These are phyloP conservation scores for Oryzias sinensis DNA, from an alignment of 2,797 vertebrate genomes.

Conservation along the genomic window DNA sequence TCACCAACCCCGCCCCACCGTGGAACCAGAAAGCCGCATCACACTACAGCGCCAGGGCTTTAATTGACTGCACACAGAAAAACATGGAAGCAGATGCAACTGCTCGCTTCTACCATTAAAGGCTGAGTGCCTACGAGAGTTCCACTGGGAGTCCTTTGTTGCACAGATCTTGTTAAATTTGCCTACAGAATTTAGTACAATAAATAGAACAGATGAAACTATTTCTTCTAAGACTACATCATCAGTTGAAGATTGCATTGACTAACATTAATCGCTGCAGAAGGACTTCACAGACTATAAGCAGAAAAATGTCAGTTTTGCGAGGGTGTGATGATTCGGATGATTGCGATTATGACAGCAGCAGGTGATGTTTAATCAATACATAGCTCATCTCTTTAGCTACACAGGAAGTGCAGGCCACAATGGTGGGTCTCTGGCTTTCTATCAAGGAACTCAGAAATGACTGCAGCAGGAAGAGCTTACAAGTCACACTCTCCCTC, in stretches of 20 bases:
- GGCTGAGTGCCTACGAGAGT: slow-evolving; percentile 45
- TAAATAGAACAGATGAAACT: background rate
- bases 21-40: slow-evolving; percentile 54
- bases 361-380: slow-evolving; percentile 4
- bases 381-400: slow-evolving; percentile 17
- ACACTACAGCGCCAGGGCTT: slow-evolving; percentile 57
- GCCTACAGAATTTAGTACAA: slow-evolving; percentile 2
- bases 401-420: slow-evolving; percentile 8
- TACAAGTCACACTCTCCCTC: slow-evolving; percentile 3
- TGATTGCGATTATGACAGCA: slow-evolving; percentile 1
- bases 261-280: background rate
- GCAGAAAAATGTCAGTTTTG: background rate
- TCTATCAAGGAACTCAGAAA: slow-evolving; percentile 7
- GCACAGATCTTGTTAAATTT: slow-evolving; percentile 8
- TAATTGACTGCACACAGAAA: slow-evolving; percentile 70
- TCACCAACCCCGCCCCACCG: slow-evolving; percentile 14
- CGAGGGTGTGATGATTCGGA: background rate
- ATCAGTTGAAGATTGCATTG: no score
- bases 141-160: slow-evolving; percentile 27
- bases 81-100: slow-evolving; percentile 50
- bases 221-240: no score
- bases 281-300: background rate
- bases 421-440: no score
- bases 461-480: slow-evolving; percentile 10
- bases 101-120: slow-evolving; percentile 43